These are phyloP conservation scores for Sphaeramia orbicularis DNA, from an alignment of 2,797 vertebrate species.

Conservation along the genomic window DNA sequence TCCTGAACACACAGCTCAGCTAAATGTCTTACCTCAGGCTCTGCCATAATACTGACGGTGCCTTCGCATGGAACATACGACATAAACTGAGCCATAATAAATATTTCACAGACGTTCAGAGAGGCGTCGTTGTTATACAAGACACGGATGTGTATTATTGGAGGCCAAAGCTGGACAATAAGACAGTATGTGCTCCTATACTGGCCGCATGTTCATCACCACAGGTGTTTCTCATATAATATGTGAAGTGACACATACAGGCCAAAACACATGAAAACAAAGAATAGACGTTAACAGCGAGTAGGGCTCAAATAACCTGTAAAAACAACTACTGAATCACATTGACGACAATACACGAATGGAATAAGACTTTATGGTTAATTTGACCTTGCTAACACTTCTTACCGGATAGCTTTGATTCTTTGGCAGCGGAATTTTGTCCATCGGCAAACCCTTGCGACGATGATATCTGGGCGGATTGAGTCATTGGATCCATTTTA, in stretches of 20 bases:
- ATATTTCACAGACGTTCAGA: neutral
- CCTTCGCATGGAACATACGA: too few relatives aligned
- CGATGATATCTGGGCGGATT: slow-evolving; percentile 87
- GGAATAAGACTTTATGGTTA: neutral
- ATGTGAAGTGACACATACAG: slow-evolving; percentile 2
- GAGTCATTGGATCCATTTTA: slow-evolving; percentile 86
- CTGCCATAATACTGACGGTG: neutral
- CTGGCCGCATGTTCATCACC: slow-evolving; percentile 26
- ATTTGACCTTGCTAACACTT: neutral
- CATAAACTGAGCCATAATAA: too few relatives aligned
- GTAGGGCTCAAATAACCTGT: neutral
- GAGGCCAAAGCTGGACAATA: slow-evolving; percentile 6
- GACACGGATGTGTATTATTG: neutral
- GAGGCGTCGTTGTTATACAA: neutral
- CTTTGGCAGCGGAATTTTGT: slow-evolving; percentile 83
- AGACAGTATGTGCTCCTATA: neutral
- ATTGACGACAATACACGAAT: neutral
- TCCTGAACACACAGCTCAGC: too few relatives aligned
- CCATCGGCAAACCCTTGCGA: slow-evolving; percentile 85
- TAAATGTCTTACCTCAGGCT: neutral
- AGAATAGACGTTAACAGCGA: neutral
- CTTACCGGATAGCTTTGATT: slow-evolving; percentile 87
- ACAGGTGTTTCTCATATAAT: slow-evolving; percentile 55
- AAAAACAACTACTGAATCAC: neutral
- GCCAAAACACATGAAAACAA: neutral